These are phyloP conservation scores for Psilopogon haemacephalus DNA, from an alignment of 2,113 vertebrate species.

Conservation along the genomic window DNA sequence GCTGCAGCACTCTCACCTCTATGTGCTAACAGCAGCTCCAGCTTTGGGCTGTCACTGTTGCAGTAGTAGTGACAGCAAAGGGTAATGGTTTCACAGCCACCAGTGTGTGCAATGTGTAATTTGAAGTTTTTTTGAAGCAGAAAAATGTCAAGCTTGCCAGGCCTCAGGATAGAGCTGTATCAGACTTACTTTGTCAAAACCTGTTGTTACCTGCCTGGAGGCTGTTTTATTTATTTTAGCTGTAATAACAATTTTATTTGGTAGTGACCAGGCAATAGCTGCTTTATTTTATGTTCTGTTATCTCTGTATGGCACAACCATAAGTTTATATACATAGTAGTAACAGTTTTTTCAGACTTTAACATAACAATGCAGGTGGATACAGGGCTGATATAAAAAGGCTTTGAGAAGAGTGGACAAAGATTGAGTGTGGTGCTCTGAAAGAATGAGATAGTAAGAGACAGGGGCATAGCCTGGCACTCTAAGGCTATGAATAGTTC, in stretches of 20 bases:
- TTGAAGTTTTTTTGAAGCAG: neutral
- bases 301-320: too few relatives aligned
- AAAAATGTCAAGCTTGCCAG: neutral
- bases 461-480: neutral
- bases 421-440: too few relatives aligned
- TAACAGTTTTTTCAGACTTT: too few relatives aligned
- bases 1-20: neutral
- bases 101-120: neutral
- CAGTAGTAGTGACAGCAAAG: neutral
- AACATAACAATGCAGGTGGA: too few relatives aligned
- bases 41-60: neutral
- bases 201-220: neutral
- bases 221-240: neutral
- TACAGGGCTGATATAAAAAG: too few relatives aligned
- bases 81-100: neutral
- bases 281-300: too few relatives aligned
- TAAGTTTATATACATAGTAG: too few relatives aligned
- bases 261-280: too few relatives aligned
- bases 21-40: neutral
- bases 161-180: neutral
- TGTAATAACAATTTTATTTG: too few relatives aligned
- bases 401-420: too few relatives aligned
- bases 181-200: neutral
- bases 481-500: neutral
- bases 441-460: too few relatives aligned